These are phyloP conservation scores for Lasioglossum figueresi DNA, from an alignment of 2,888 invertebrate genomes.

Conservation along the genomic window DNA sequence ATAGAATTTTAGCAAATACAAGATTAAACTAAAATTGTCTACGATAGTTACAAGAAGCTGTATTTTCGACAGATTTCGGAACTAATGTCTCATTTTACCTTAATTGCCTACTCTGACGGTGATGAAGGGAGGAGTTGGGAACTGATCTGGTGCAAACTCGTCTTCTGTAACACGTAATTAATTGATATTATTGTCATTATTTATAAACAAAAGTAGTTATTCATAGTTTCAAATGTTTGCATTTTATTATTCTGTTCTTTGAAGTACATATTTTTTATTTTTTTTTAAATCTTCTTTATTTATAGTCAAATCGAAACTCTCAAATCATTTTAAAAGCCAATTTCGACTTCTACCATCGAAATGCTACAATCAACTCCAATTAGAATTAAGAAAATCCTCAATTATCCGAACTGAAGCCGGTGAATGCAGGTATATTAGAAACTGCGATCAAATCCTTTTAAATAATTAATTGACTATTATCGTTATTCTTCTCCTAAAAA, in stretches of 20 bases:
- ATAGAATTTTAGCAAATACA: background rate
- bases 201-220: background rate
- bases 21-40: too few relatives aligned
- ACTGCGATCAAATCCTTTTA: too few relatives aligned
- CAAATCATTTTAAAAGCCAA: too few relatives aligned
- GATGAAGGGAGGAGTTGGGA: slow-evolving; percentile 66
- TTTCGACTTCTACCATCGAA: too few relatives aligned
- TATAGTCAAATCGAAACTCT: too few relatives aligned
- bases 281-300: too few relatives aligned
- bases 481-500: too few relatives aligned
- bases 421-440: too few relatives aligned
- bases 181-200: background rate
- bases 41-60: background rate
- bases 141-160: slow-evolving; percentile 77
- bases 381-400: too few relatives aligned
- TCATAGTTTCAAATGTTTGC: background rate
- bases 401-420: too few relatives aligned
- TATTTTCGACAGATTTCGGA: background rate
- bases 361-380: too few relatives aligned
- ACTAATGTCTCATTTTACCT: slow-evolving; percentile 69
- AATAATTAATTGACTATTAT: too few relatives aligned
- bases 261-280: background rate
- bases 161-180: slow-evolving; percentile 71
- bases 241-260: background rate
- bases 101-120: slow-evolving; percentile 77